Evolutionary conservation across 2,888 invertebrate genomes (phyloP), one percentile per base, ranked within the genome.

Genomic region (Drosophila paramelanica): DNA sequence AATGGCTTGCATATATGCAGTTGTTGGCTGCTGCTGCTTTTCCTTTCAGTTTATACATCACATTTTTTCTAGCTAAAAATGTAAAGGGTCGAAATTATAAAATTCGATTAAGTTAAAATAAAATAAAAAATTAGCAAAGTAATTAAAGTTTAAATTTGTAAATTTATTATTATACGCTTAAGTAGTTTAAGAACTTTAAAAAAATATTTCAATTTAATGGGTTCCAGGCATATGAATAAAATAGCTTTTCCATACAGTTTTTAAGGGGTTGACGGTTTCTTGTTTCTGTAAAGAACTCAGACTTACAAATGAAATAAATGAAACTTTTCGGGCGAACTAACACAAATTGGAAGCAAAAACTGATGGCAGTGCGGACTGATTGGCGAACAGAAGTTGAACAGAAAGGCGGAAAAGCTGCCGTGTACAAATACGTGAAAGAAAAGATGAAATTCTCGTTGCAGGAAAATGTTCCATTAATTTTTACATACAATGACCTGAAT

Each of bases 381-480:
- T 76, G 75, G 64, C 57, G 55, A 61, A 57, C 47, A 50, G 56
- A 41, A 59, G 68, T 52, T 59, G 8, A 51, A 52, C 64, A 52
- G 49, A 50, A 66, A 59, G 56, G 64, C 62, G 53, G 59, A 67
- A 60, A 67, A 65, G 65, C 64, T 67, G 58, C 61, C 71, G 58
- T 62, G 75, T 57, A 53, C 46, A 50, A 76, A 61, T 52, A 61
- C 66, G 74, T 70, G 67, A 70, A 73, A 73, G 80, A 78, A 80
- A 80, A 80, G 79, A 80, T 77, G 80, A 78, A 79, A 79, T 80
- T 77, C 73, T 68, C 75, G 75, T 61, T 76, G 77, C 76, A 66
- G 78, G 64, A 73, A 80, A 80, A 78, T 80, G 79, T 80, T 80
- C 79, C 79, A 80, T 80, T 80, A 80, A 80, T 80, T 80, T 80